Evolutionary conservation across 2,797 vertebrate genomes (phyloP).

Genomic region (Paguma larvata): DNA sequence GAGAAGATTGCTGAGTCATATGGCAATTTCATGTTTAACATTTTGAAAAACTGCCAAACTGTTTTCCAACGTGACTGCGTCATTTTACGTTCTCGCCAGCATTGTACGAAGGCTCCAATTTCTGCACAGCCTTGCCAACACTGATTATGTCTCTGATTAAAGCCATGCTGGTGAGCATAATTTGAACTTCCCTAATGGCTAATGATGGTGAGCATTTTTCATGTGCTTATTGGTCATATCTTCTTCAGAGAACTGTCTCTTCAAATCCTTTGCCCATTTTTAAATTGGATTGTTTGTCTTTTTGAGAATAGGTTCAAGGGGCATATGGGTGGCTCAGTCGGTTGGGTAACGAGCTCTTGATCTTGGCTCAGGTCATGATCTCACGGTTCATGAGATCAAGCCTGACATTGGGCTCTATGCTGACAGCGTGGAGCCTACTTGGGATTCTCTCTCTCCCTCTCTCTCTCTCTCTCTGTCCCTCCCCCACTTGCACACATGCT

Average conservation of each 20-base stretch:
- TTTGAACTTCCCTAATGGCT: neutral
- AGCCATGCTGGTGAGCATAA: neutral
- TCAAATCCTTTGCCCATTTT: neutral
- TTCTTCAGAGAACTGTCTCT: neutral
- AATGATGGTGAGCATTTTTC: neutral
- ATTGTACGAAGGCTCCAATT: neutral
- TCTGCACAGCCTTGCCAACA: neutral
- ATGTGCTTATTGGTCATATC: neutral
- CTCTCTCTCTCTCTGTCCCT: too few species aligned
- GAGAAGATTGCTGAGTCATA: neutral
- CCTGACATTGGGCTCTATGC: too few species aligned
- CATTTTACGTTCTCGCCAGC: neutral
- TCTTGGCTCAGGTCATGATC: too few species aligned
- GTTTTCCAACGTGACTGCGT: neutral
- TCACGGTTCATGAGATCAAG: too few species aligned
- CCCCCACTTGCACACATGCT: too few species aligned
- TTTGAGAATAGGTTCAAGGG: neutral
- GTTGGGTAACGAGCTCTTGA: too few species aligned
- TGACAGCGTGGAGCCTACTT: too few species aligned
- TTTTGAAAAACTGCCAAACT: neutral
- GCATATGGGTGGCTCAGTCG: too few species aligned
- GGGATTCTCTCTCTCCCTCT: too few species aligned
- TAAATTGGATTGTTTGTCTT: neutral
- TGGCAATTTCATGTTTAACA: neutral
- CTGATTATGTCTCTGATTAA: neutral